Conservation (phyloP, 2,888 invertebrate species). For the Apodemia duryi region DNA sequence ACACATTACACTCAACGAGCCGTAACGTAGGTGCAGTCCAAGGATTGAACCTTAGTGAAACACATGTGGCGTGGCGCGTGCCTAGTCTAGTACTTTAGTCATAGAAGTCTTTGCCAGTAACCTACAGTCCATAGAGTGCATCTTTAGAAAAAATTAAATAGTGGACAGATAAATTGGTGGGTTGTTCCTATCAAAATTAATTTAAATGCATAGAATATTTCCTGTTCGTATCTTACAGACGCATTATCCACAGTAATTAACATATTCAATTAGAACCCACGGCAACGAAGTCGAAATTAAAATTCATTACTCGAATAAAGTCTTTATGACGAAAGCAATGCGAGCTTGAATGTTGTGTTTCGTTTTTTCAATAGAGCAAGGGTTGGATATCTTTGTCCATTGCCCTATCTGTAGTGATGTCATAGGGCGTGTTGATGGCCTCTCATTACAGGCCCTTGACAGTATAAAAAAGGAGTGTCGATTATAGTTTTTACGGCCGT, state of each 20-base stretch:
- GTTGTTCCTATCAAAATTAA: too few relatives aligned
- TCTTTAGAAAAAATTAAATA: too few relatives aligned
- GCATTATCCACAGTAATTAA: constrained; percentile 7
- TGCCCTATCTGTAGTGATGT: constrained; percentile 22
- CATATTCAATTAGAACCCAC: constrained; percentile 21
- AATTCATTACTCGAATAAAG: constrained; percentile 6
- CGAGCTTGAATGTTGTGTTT: background rate
- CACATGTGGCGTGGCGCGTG: too few relatives aligned
- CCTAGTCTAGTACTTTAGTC: too few relatives aligned
- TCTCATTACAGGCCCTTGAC: constrained; percentile 35
- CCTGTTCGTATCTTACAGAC: background rate
- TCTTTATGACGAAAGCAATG: background rate
- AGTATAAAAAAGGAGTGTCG: constrained; percentile 5
- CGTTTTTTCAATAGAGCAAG: constrained; percentile 7
- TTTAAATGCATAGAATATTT: constrained; percentile 13
- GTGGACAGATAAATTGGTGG: too few relatives aligned
- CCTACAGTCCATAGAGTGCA: too few relatives aligned
- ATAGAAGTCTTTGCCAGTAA: too few relatives aligned
- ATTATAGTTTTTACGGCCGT: constrained; percentile 7
- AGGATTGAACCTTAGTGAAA: too few relatives aligned
- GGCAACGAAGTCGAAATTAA: background rate
- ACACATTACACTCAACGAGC: too few relatives aligned
- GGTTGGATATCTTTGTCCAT: constrained; percentile 7
- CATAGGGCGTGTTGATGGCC: constrained; percentile 36
- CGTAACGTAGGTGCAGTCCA: too few relatives aligned